These are phyloP conservation scores for Pecten maximus DNA, from an alignment of 2,888 invertebrate genomes.

Conservation along the genomic window DNA sequence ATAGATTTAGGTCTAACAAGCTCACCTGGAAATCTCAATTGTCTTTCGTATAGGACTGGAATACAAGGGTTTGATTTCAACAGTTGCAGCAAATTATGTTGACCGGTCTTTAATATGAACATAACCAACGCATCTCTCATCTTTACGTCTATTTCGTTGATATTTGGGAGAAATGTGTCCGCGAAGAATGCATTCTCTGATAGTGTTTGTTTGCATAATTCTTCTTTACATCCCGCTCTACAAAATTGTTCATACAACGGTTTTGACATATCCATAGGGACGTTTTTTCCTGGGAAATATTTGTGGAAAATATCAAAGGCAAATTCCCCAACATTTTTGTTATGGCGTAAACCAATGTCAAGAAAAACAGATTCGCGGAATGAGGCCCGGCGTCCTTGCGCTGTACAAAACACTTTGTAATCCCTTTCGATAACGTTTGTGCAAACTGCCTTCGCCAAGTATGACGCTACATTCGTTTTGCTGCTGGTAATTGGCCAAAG, in stretches of 20 bases:
- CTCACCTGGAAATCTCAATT: conserved; percentile 40
- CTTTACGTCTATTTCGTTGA: conserved; percentile 36
- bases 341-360: not conserved
- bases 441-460: not conserved
- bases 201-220: conserved; percentile 26
- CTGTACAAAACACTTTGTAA: not conserved
- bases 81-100: not conserved
- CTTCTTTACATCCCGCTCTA: not conserved
- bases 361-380: not conserved
- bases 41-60: conserved; percentile 36
- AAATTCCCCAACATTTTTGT: not conserved
- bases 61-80: conserved; percentile 43
- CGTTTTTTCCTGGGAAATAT: not conserved
- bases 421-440: not conserved
- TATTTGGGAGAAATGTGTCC: conserved; percentile 42
- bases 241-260: not conserved
- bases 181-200: conserved; percentile 6
- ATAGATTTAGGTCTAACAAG: conserved; percentile 33
- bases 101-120: not conserved
- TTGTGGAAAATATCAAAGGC: not conserved
- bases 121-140: conserved; percentile 36
- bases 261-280: not conserved
- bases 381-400: not conserved
- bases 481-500: not conserved
- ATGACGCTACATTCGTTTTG: not conserved